Evolutionary conservation across 2,888 invertebrate species (phyloP), one percentile per base, ranked within the genome.

Genomic region (Allophyes oxyacanthae): DNA sequence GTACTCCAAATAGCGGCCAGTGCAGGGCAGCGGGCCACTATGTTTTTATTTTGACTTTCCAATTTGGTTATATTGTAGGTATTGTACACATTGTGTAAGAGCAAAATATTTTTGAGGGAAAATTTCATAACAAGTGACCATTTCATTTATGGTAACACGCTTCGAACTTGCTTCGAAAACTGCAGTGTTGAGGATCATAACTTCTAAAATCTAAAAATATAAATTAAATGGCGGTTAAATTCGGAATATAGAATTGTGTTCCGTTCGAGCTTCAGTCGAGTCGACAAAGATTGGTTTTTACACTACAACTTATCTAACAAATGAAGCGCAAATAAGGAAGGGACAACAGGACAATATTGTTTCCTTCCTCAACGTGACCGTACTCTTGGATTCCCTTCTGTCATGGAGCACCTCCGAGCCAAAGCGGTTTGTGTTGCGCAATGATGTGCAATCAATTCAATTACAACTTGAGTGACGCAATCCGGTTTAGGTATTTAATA

Each of bases 311-410:
- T 20, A 20, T 20, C 20, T 20, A 20, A 3, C 4, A 4, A 20
- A 20, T 20, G 4, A 20, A 20, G 2, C 20, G 20, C 20, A 10
- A 11, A 44, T 28, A 15, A 34, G 34, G 34, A 41, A 14, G 7
- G 32, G 10, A 20, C 32, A 40, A 20, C 30, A 10, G 6, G 6
- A 14, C 20, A 20, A 3, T 6, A 14, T 9, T 0, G 20, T 38
- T 56, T 38, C 42, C 64, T 56, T 64, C 61, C 64, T 62, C 57
- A 38, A 42, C n/a, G 13, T 3, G 37, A 28, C 13, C 48, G 30
- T 25, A 10, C 15, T 49, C 32, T 34, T 4, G 41, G 7, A 32
- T 9, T 42, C 7, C 7, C 10, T 11, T 11, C 10, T 25, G 9
- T 10, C 6, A 9, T 6, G 11, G 26, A 9, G 32, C 10, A 4